phyloP scores from a whole-genome alignment of 2,113 vertebrate species.

The Erinaceus europaeus region DNA sequence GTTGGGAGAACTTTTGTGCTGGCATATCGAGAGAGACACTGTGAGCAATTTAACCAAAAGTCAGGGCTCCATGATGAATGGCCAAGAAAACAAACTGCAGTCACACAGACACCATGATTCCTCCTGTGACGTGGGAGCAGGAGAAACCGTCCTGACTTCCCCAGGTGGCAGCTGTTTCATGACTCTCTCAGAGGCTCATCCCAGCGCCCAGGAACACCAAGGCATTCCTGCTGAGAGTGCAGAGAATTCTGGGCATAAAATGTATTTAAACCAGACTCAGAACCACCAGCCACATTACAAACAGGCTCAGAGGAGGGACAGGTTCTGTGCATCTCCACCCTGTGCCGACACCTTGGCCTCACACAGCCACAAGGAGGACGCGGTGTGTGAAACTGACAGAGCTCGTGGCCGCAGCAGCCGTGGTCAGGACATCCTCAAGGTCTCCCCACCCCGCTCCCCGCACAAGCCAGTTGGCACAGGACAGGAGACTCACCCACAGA shows the following conservation, averaged over 20 bases:
- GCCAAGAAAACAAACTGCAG: not conserved
- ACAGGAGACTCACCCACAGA: not conserved
- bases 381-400: not conserved
- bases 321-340: not conserved
- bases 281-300: not conserved
- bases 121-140: not conserved
- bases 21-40: not conserved
- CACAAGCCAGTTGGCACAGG: not conserved
- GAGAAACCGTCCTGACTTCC: not conserved
- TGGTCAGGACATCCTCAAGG: not conserved
- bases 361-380: accelerated
- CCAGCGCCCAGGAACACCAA: not conserved
- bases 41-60: not conserved
- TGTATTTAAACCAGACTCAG: not conserved
- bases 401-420: not conserved
- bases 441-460: not conserved
- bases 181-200: not conserved
- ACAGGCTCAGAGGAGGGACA: not conserved
- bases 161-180: not conserved
- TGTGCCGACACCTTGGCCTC: not conserved
- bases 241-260: not conserved
- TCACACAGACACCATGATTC: not conserved
- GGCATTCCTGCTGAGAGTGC: not conserved
- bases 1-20: not conserved
- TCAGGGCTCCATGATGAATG: not conserved